These are phyloP conservation scores for Drosophila oshimai DNA, from an alignment of 1,140 invertebrate genomes.

Conservation along the genomic window DNA sequence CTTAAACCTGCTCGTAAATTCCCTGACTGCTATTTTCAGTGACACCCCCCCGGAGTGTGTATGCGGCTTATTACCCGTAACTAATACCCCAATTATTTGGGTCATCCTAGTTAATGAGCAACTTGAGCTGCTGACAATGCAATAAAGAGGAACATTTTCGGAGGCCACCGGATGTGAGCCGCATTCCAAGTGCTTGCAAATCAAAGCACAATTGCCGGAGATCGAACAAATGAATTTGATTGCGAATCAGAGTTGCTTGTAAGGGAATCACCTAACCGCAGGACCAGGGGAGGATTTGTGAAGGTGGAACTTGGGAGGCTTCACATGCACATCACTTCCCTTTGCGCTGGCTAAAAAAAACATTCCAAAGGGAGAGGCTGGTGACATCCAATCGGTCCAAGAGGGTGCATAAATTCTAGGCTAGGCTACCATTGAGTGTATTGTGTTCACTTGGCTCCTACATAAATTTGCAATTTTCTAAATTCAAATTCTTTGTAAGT, in stretches of 20 bases:
- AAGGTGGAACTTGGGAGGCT: not conserved
- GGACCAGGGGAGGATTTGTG: not conserved
- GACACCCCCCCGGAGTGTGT: not conserved
- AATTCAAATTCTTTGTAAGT: slow-evolving; percentile 81
- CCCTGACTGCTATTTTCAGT: not conserved
- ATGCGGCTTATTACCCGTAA: slow-evolving; percentile 11
- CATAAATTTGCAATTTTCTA: slow-evolving; percentile 80
- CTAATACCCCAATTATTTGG: slow-evolving; percentile 31
- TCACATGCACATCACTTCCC: slow-evolving; percentile 39
- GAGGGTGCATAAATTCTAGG: slow-evolving; percentile 49
- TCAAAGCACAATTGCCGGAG: slow-evolving; percentile 49
- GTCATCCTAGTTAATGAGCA: slow-evolving; percentile 30
- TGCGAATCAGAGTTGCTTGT: slow-evolving; percentile 48
- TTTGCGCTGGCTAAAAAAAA: slow-evolving; percentile 23
- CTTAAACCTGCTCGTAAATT: slow-evolving; percentile 9
- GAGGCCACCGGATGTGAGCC: slow-evolving; percentile 11
- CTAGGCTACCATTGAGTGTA: slow-evolving; percentile 2
- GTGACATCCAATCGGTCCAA: slow-evolving; percentile 4
- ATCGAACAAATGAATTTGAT: slow-evolving; percentile 58
- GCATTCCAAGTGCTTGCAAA: slow-evolving; percentile 43
- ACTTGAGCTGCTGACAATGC: slow-evolving; percentile 14
- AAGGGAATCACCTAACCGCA: slow-evolving; percentile 44
- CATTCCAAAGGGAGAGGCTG: not conserved
- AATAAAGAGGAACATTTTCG: slow-evolving; percentile 3
- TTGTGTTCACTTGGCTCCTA: slow-evolving; percentile 56